Conservation (phyloP, 2,888 invertebrate species). For the Sylvicola cinctus region DNA sequence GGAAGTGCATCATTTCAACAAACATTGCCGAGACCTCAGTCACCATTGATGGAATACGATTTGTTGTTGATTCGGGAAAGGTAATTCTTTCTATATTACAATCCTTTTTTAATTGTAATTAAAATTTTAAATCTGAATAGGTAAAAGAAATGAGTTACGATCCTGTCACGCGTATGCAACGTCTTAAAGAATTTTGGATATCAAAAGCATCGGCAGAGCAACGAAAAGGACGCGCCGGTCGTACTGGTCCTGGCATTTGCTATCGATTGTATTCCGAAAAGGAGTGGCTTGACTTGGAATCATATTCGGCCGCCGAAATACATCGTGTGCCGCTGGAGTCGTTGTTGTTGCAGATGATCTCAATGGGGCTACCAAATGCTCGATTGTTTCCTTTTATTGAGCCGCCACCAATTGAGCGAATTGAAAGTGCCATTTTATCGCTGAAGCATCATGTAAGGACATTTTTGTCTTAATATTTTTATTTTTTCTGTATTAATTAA, state of each 20-base stretch:
- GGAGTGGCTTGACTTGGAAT: constrained; percentile 56
- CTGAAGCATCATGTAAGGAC: constrained; percentile 56
- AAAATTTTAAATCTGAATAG: constrained; percentile 12
- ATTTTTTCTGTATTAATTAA: background rate
- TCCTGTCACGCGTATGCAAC: constrained; percentile 71
- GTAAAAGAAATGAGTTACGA: constrained; percentile 94
- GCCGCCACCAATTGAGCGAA: constrained; percentile 60
- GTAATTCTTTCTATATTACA: constrained; percentile 22
- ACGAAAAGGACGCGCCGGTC: constrained; percentile 84
- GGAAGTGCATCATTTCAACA: constrained; percentile 94
- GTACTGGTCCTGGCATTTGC: constrained; percentile 90
- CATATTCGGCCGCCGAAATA: constrained; percentile 82
- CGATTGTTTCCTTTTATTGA: constrained; percentile 89
- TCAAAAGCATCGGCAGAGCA: constrained; percentile 94
- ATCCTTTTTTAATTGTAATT: background rate
- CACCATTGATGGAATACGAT: constrained; percentile 93
- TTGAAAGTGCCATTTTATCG: constrained; percentile 71
- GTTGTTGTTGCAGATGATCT: constrained; percentile 76
- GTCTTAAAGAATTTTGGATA: constrained; percentile 86
- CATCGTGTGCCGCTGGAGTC: constrained; percentile 87
- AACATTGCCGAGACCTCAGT: constrained; percentile 98
- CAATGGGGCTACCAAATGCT: constrained; percentile 80
- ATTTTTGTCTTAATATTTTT: background rate
- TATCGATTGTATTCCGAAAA: constrained; percentile 74
- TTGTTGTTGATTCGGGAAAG: constrained; percentile 94